phyloP scores from a whole-genome alignment of 1,140 invertebrate species.

The Lasioglossum baleicum region DNA sequence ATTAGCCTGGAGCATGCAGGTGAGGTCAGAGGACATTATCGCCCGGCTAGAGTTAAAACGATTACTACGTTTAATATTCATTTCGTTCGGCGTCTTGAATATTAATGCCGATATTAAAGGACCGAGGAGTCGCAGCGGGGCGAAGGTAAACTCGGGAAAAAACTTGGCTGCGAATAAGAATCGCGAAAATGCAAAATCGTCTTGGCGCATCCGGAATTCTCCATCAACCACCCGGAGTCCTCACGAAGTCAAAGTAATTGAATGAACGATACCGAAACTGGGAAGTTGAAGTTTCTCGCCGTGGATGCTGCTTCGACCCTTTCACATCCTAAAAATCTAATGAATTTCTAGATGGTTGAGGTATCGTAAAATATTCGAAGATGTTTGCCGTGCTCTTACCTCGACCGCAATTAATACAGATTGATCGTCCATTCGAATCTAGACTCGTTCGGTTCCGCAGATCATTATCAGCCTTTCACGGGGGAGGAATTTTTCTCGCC shows the following conservation, averaged over 20 bases:
- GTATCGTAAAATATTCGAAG: too few species aligned
- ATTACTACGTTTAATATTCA: constrained; percentile 76
- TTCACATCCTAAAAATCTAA: too few species aligned
- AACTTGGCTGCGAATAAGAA: background rate
- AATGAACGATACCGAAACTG: too few species aligned
- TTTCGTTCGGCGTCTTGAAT: constrained; percentile 73
- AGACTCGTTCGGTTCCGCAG: background rate
- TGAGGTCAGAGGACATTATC: constrained; percentile 48
- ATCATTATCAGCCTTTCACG: background rate
- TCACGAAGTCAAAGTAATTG: too few species aligned
- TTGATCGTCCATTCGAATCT: too few species aligned
- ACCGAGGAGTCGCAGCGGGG: constrained; percentile 21
- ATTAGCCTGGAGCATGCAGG: constrained; percentile 9
- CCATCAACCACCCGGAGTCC: too few species aligned
- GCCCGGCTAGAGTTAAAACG: constrained; percentile 71
- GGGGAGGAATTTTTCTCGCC: background rate
- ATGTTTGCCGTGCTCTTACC: too few species aligned
- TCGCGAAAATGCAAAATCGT: background rate
- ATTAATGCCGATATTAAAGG: constrained; percentile 66
- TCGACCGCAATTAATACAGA: too few species aligned
- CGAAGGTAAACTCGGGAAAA: constrained; percentile 23
- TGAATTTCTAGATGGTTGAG: too few species aligned
- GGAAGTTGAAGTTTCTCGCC: too few species aligned
- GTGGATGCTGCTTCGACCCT: too few species aligned
- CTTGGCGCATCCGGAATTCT: too few species aligned